These are phyloP conservation scores for Ataeniobius toweri DNA, from an alignment of 2,797 vertebrate species.

Conservation along the genomic window DNA sequence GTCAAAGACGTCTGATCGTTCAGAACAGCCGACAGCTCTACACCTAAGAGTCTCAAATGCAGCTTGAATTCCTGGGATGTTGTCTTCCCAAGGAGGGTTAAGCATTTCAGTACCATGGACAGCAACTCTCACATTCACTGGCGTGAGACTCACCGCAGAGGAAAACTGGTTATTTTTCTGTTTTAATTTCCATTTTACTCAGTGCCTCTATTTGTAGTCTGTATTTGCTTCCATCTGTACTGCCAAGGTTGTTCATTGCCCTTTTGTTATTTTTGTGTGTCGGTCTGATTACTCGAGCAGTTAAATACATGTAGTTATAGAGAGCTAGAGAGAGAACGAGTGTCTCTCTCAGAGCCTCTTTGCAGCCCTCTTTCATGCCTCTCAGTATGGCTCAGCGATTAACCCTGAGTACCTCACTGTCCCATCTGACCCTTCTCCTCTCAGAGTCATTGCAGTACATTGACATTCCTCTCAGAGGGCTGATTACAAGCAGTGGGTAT, in stretches of 20 bases:
- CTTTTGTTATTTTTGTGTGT: slow-evolving; percentile 46
- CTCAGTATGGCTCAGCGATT: slow-evolving; percentile 77
- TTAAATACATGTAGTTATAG: slow-evolving; percentile 64
- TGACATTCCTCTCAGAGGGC: slow-evolving; percentile 65
- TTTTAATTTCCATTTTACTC: slow-evolving; percentile 46
- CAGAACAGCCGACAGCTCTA: slow-evolving; percentile 53
- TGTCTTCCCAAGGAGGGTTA: slow-evolving; percentile 30
- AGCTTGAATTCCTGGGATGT: slow-evolving; percentile 24
- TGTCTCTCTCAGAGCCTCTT: slow-evolving; percentile 73
- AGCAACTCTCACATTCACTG: slow-evolving; percentile 49
- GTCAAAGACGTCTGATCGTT: slow-evolving; percentile 35
- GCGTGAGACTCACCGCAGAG: slow-evolving; percentile 33
- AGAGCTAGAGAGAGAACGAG: slow-evolving; percentile 63
- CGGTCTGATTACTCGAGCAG: slow-evolving; percentile 45
- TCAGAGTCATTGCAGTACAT: slow-evolving; percentile 44
- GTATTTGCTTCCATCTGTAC: slow-evolving; percentile 33
- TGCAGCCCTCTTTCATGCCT: slow-evolving; percentile 74
- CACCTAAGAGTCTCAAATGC: slow-evolving; percentile 21
- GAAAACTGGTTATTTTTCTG: slow-evolving; percentile 56
- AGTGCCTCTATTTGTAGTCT: slow-evolving; percentile 27
- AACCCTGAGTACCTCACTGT: slow-evolving; percentile 65
- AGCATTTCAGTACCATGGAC: slow-evolving; percentile 71
- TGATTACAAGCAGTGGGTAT: slow-evolving; percentile 74
- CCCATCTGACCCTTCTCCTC: slow-evolving; percentile 60
- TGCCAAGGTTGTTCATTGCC: slow-evolving; percentile 46